These are phyloP conservation scores for Idaea straminata DNA, from an alignment of 2,888 invertebrate species.

Conservation along the genomic window DNA sequence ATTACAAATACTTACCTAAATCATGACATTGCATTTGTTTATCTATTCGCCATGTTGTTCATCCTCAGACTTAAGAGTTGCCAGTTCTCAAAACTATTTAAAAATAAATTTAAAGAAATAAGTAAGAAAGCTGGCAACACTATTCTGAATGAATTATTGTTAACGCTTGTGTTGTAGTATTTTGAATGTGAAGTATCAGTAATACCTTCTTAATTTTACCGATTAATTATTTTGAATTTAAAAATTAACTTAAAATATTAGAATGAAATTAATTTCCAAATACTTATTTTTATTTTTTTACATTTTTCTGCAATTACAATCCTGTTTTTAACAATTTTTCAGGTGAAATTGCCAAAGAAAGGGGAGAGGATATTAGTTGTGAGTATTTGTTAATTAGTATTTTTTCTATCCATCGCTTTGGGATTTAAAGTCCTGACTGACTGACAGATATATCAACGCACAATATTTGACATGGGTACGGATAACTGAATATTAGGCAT, in stretches of 20 bases:
- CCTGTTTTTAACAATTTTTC: constrained; percentile 54
- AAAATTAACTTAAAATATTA: constrained; percentile 1
- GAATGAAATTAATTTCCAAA: constrained; percentile 10
- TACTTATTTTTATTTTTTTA: not conserved
- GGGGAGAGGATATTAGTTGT: constrained; percentile 88
- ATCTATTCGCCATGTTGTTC: constrained; percentile 47
- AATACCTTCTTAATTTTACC: constrained; percentile 13
- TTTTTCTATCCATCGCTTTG: not conserved
- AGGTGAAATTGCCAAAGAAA: constrained; percentile 88
- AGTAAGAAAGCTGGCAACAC: constrained; percentile 36
- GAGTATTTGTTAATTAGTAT: constrained; percentile 85
- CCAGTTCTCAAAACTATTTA: constrained; percentile 20
- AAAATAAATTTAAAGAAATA: not conserved
- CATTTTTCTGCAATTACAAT: constrained; percentile 15
- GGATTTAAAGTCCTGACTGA: not conserved
- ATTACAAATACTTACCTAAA: constrained; percentile 54
- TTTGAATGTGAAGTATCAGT: constrained; percentile 30
- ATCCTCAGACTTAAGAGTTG: constrained; percentile 38
- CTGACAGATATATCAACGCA: too few relatives aligned
- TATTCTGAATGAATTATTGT: constrained; percentile 52
- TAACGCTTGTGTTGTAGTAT: constrained; percentile 65
- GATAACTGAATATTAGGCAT: too few relatives aligned
- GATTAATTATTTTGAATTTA: constrained; percentile 5
- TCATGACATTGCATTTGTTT: constrained; percentile 66
- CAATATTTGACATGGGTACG: too few relatives aligned